phyloP scores from a whole-genome alignment of 1,140 invertebrate genomes.

The Gryllus bimaculatus region DNA sequence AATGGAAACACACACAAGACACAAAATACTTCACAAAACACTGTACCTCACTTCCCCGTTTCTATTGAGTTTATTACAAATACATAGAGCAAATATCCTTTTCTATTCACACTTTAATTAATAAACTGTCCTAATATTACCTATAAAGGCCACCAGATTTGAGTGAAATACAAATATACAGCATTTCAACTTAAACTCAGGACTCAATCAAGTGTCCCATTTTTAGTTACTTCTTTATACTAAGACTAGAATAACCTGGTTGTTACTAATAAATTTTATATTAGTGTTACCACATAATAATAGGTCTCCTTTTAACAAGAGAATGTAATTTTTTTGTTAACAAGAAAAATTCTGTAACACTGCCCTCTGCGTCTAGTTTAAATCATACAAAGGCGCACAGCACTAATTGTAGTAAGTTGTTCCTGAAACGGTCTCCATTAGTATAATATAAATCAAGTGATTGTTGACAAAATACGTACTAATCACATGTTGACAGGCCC shows the following conservation, averaged over 20 bases:
- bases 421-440: not conserved
- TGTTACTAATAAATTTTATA: not conserved
- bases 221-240: not conserved
- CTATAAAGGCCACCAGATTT: not conserved
- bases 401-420: not conserved
- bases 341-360: not conserved
- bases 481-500: not conserved
- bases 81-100: not conserved
- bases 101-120: not conserved
- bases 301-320: not conserved
- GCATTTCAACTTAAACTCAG: not conserved
- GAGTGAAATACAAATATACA: constrained; percentile 5
- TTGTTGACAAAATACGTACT: not conserved
- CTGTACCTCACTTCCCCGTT: not conserved
- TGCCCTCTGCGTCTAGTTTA: not conserved
- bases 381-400: not conserved
- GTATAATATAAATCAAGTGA: not conserved
- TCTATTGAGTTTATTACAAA: constrained; percentile 1
- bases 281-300: not conserved
- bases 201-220: not conserved
- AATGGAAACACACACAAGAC: not conserved
- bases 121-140: not conserved
- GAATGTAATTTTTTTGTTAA: not conserved
- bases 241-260: not conserved
- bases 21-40: not conserved